Conservation (phyloP, 1,140 invertebrate species). For the Aphis craccivora region DNA sequence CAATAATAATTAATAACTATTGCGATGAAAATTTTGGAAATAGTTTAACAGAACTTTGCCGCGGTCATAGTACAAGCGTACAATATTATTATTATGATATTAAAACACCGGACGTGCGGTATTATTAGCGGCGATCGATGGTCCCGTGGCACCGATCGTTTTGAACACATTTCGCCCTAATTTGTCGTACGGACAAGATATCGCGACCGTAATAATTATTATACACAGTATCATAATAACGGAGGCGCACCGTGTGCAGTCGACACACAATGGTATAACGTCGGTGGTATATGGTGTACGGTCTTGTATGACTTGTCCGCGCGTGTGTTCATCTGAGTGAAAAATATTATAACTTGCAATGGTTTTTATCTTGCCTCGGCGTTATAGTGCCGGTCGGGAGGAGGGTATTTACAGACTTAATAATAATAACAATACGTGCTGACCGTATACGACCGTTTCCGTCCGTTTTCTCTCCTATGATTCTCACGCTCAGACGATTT, state of each 20-base stretch:
- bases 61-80: neutral
- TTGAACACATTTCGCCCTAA: neutral
- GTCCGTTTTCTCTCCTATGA: slow-evolving; percentile 77
- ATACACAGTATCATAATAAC: neutral
- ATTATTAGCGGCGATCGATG: neutral
- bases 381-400: neutral
- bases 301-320: neutral
- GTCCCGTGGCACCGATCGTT: neutral
- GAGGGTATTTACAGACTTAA: neutral
- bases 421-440: slow-evolving; percentile 66
- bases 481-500: slow-evolving; percentile 75
- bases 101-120: neutral
- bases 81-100: neutral
- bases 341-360: neutral
- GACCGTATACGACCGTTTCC: slow-evolving; percentile 79
- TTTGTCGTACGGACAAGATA: neutral
- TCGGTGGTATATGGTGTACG: neutral
- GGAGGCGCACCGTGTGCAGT: neutral
- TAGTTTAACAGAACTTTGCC: neutral
- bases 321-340: neutral
- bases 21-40: neutral
- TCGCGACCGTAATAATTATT: no score
- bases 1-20: neutral
- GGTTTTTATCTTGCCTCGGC: slow-evolving; percentile 2
- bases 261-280: neutral